Conservation (phyloP, 2,888 invertebrate genomes). For the Lasioglossum leucozonium region DNA sequence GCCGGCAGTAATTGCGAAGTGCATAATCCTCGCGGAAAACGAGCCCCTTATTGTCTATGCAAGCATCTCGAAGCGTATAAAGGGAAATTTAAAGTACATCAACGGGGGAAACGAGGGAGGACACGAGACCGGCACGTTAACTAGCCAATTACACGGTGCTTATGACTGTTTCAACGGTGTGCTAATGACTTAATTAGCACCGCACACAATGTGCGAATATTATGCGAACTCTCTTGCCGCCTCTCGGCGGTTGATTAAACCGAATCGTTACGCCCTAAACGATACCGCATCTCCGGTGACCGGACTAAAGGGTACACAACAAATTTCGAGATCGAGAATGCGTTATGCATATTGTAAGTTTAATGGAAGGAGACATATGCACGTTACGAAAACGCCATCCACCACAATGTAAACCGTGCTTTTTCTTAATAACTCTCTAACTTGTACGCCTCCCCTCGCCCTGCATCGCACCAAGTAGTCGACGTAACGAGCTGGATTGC, state of each 20-base stretch:
- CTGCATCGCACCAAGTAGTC: neutral
- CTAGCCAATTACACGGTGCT: slow-evolving; percentile 20
- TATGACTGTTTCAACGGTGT: slow-evolving; percentile 17
- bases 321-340: neutral
- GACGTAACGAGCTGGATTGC: neutral
- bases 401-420: neutral
- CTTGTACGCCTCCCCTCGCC: neutral
- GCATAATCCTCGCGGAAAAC: slow-evolving; percentile 29
- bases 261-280: slow-evolving; percentile 23
- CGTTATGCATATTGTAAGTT: neutral
- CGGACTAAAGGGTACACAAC: neutral
- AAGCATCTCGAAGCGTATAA: slow-evolving; percentile 48
- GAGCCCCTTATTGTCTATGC: slow-evolving; percentile 49
- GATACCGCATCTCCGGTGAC: neutral
- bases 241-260: slow-evolving; percentile 12
- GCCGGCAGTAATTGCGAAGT: slow-evolving; percentile 15
- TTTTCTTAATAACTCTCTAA: neutral
- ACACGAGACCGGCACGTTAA: slow-evolving; percentile 22
- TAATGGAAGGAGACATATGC: neutral
- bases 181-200: slow-evolving; percentile 35
- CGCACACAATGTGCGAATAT: slow-evolving; percentile 19
- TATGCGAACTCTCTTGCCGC: neutral
- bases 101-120: slow-evolving; percentile 15
- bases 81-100: slow-evolving; percentile 32
- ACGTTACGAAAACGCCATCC: neutral